A percentile compares a stretch with the other conserved stretches of the same genome.
phyloP scores from a whole-genome alignment of 2,797 vertebrate species.

The Microtus californicus region DNA sequence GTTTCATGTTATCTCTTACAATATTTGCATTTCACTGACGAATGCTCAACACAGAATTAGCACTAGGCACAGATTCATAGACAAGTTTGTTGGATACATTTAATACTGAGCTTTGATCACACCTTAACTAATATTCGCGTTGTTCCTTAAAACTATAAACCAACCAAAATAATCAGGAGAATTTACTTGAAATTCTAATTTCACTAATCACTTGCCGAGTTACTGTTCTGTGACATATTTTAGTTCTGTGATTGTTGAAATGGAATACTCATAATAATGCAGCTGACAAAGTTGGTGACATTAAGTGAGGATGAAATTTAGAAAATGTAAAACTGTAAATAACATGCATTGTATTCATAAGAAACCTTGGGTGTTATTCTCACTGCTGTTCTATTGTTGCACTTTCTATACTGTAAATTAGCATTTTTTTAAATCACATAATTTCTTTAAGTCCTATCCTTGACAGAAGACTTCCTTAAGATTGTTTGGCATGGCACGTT shows the following conservation, averaged over 20 bases:
- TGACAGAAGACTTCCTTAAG: background rate
- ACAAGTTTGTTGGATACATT: background rate
- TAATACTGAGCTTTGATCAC: background rate
- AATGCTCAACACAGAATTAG: background rate
- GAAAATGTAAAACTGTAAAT: background rate
- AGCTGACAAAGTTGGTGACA: background rate
- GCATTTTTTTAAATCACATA: background rate
- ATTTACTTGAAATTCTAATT: background rate
- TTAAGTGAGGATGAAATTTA: background rate
- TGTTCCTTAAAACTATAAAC: background rate
- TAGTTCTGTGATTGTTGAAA: conserved; percentile 1
- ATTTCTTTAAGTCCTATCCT: background rate
- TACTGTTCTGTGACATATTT: background rate
- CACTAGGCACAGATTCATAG: background rate
- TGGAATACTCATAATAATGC: background rate
- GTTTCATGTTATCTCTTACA: background rate
- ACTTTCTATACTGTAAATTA: background rate
- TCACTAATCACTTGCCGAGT: background rate
- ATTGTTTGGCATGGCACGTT: background rate
- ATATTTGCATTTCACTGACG: background rate
- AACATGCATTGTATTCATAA: background rate
- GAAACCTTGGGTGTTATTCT: background rate
- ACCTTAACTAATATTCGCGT: background rate
- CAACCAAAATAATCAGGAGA: background rate
- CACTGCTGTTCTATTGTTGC: background rate